These are phyloP conservation scores for Glossophaga mutica DNA, from an alignment of 2,797 vertebrate genomes.

Conservation along the genomic window DNA sequence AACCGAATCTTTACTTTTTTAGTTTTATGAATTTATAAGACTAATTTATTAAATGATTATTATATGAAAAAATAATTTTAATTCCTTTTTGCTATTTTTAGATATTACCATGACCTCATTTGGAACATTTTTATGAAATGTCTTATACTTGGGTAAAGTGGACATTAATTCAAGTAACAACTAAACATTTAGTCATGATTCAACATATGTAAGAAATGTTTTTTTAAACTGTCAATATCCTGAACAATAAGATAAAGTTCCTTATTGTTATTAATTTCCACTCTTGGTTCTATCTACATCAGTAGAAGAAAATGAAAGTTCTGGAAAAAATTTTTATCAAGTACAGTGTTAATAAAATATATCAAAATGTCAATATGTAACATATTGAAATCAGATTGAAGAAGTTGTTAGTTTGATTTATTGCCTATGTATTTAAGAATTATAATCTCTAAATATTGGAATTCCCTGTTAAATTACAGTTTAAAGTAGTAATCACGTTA, in stretches of 20 bases:
- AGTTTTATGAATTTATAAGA: slow-evolving; percentile 25
- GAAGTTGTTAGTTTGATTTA: slow-evolving; percentile 54
- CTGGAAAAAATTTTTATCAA: background rate
- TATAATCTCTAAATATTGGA: background rate
- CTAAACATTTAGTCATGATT: slow-evolving; percentile 48
- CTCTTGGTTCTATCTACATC: slow-evolving; percentile 26
- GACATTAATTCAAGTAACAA: slow-evolving; percentile 28
- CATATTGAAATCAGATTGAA: slow-evolving; percentile 35
- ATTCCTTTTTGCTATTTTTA: slow-evolving; percentile 14
- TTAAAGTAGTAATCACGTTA: background rate
- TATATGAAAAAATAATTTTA: slow-evolving; percentile 35
- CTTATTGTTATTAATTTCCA: background rate
- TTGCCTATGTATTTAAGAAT: slow-evolving; percentile 8
- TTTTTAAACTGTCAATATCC: background rate
- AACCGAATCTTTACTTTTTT: background rate
- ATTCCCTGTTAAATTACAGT: slow-evolving; percentile 43
- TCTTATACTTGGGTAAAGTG: slow-evolving; percentile 44
- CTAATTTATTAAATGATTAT: background rate
- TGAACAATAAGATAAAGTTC: slow-evolving; percentile 28
- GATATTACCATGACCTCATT: background rate
- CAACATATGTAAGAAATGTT: background rate
- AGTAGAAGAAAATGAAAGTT: slow-evolving; percentile 47
- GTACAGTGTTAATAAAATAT: slow-evolving; percentile 5
- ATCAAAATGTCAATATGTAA: slow-evolving; percentile 41
- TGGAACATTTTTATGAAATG: slow-evolving; percentile 49